Evolutionary conservation across 2,113 vertebrate species (phyloP), one percentile per base, ranked within the genome.

Genomic region (Otis tarda): DNA sequence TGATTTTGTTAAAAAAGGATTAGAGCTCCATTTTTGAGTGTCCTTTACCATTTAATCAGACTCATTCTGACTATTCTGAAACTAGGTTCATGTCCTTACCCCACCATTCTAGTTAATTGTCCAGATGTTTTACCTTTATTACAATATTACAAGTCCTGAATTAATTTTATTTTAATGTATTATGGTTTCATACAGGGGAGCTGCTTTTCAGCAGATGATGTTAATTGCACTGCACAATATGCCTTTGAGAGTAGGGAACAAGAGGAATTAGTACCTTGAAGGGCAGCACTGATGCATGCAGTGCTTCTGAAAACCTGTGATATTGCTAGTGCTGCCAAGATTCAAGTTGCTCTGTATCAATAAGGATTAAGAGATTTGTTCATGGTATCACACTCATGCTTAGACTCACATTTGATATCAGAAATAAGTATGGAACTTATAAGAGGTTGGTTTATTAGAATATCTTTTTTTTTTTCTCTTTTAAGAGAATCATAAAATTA

Each of bases 281-380:
- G 19, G 12, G 31, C 76, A 85, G 71, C 56, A 76, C 45, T 0
- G 23, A 50, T 64, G 69, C 61, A 77, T 56, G 16, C 33, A 87
- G 13, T 57, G 24, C 22, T 95, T 95, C 43, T 89, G n/a, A 94
- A 86, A 91, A 93, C 45, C 11, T 76, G 31, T 84, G 74, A 76
- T 76, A 76, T 27, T 20, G 10, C 35, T 71, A 71, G 53, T 30
- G 25, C 7, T 88, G 70, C 19, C 59, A 77, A 96, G 90, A 96
- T 83, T 55, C 57, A 83, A 83, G n/a, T 87, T 95, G 68, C 19
- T 93, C 14, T 39, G 14, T 71, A 78, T 87, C 94, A 94, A 69
- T 89, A 68, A 83, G 67, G 87, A 97, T 95, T 96, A 96, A 90
- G 41, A 87, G 90, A 87, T 95, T 92, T 91, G 45, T 85, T 77